Conservation (phyloP, 2,888 invertebrate genomes). For the Zaprionus bogoriensis region DNA sequence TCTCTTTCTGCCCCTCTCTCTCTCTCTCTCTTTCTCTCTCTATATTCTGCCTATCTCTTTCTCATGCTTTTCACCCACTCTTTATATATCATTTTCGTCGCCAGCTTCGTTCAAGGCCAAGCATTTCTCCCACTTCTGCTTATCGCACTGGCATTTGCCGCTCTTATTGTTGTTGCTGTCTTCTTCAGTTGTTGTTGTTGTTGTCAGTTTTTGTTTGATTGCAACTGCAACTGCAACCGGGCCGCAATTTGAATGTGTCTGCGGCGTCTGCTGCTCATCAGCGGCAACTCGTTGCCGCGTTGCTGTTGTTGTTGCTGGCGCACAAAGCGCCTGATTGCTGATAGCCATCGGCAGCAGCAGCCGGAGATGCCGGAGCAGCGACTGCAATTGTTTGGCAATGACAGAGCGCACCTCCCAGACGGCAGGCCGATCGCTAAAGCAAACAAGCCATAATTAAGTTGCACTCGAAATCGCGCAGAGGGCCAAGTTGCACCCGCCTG, state of each 20-base stretch:
- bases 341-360: constrained; percentile 68
- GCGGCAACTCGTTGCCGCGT: too few relatives aligned
- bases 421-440: constrained; percentile 50
- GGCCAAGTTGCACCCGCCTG: constrained; percentile 11
- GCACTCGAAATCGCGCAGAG: constrained; percentile 46
- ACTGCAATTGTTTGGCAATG: constrained; percentile 76
- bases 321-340: constrained; percentile 79
- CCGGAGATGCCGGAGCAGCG: constrained; percentile 27
- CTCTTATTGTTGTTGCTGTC: not conserved
- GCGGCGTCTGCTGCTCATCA: constrained; percentile 67
- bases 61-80: not conserved
- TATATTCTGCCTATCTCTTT: constrained; percentile 1
- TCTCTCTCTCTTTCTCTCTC: not conserved
- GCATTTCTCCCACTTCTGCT: constrained; percentile 5
- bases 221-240: constrained; percentile 42
- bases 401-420: constrained; percentile 78
- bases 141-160: not conserved
- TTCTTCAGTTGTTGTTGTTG: constrained; percentile 20
- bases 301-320: constrained; percentile 48
- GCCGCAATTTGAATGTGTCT: constrained; percentile 50
- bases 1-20: not conserved
- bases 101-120: constrained; percentile 34
- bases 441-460: constrained; percentile 78
- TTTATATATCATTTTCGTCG: constrained; percentile 17
- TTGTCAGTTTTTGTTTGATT: constrained; percentile 49